These are phyloP conservation scores for Leucophenga varia DNA, from an alignment of 1,140 invertebrate genomes.

Conservation along the genomic window DNA sequence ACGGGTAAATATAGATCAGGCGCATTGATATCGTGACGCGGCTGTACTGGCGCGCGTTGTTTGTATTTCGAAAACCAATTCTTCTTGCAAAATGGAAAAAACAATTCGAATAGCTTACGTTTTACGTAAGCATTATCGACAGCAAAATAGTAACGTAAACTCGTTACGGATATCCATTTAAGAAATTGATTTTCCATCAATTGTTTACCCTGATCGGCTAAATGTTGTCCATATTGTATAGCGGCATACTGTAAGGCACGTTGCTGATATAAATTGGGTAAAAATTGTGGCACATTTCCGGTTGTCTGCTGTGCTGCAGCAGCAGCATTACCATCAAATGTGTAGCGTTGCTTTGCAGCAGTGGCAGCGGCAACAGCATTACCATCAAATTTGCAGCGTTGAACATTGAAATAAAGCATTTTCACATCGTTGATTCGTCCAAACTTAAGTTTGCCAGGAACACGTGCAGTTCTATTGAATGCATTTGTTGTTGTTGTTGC, in stretches of 20 bases:
- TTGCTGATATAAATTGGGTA: slow-evolving; percentile 64
- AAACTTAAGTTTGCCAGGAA: slow-evolving; percentile 57
- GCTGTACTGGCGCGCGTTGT: slow-evolving; percentile 84
- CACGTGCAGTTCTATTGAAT: no score
- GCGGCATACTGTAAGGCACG: slow-evolving; percentile 83
- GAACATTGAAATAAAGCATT: slow-evolving; percentile 59
- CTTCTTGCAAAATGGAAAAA: slow-evolving; percentile 92
- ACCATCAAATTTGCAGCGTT: background rate
- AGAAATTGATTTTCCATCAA: slow-evolving; percentile 81
- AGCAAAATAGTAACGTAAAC: slow-evolving; percentile 95
- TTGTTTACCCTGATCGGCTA: slow-evolving; percentile 68
- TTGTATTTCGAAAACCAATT: slow-evolving; percentile 95
- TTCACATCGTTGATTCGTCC: slow-evolving; percentile 65
- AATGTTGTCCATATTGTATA: slow-evolving; percentile 85
- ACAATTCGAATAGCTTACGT: slow-evolving; percentile 81
- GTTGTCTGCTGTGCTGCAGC: slow-evolving; percentile 13
- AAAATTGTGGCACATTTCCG: slow-evolving; percentile 49
- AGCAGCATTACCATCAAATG: slow-evolving; percentile 33
- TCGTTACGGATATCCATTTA: slow-evolving; percentile 82
- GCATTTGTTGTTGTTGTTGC: no score
- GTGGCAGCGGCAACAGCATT: background rate
- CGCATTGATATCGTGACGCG: slow-evolving; percentile 91
- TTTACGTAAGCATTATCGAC: slow-evolving; percentile 94
- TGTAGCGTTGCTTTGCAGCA: slow-evolving; percentile 10
- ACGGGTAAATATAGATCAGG: slow-evolving; percentile 96